These are phyloP conservation scores for Campopleginae sp. DNA, from an alignment of 2,888 invertebrate species.

Conservation along the genomic window DNA sequence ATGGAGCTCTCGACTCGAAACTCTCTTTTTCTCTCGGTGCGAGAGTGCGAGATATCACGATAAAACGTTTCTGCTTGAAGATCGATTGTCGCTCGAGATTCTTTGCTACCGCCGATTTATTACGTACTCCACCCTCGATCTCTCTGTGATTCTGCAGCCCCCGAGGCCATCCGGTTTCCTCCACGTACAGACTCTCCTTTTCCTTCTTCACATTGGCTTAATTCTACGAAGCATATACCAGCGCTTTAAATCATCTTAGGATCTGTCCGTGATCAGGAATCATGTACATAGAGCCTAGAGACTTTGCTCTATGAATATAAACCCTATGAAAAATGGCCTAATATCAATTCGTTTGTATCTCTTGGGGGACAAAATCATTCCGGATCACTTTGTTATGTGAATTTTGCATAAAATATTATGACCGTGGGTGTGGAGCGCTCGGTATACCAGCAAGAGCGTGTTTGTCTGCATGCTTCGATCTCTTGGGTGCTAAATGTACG, in stretches of 20 bases:
- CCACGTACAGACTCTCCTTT: slow-evolving; percentile 21
- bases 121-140: slow-evolving; percentile 71
- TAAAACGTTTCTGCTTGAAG: slow-evolving; percentile 75
- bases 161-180: slow-evolving; percentile 57
- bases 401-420: slow-evolving; percentile 51
- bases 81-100: slow-evolving; percentile 79
- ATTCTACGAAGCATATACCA: slow-evolving; percentile 59
- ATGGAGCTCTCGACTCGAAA: slow-evolving; percentile 15
- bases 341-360: slow-evolving; percentile 62
- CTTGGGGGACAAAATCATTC: slow-evolving; percentile 56
- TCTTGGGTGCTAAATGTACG: slow-evolving; percentile 8
- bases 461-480: background rate
- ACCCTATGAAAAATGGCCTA: slow-evolving; percentile 38
- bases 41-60: slow-evolving; percentile 74
- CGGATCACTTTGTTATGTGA: slow-evolving; percentile 58
- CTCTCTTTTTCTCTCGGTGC: slow-evolving; percentile 41
- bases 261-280: slow-evolving; percentile 65
- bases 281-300: slow-evolving; percentile 40
- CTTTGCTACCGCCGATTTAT: slow-evolving; percentile 74
- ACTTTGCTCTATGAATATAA: background rate
- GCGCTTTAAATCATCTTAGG: slow-evolving; percentile 64
- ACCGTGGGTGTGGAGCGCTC: slow-evolving; percentile 38
- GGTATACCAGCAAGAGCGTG: background rate
- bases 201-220: slow-evolving; percentile 47
- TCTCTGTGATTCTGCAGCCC: slow-evolving; percentile 65